A percentile compares a stretch with the other conserved stretches of the same genome.
phyloP scores from a whole-genome alignment of 1,140 invertebrate species.

The Brachionus angularis region DNA sequence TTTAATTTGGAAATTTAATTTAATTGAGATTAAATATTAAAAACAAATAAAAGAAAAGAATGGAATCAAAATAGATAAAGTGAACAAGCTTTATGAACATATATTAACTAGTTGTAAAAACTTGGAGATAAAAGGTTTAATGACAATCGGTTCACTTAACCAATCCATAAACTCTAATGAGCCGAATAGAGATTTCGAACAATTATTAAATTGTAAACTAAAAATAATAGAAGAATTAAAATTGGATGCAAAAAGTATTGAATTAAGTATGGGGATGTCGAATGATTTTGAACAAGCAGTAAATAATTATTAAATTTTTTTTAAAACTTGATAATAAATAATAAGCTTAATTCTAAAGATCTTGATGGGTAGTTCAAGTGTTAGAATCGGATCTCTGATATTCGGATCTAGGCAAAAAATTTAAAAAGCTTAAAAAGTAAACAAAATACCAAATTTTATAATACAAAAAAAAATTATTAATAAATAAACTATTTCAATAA shows the following conservation, averaged over 20 bases:
- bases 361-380: conserved; percentile 78
- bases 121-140: conserved; percentile 77
- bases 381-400: conserved; percentile 78
- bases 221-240: conserved; percentile 67
- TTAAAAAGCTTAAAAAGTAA: no score
- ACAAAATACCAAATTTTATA: no score
- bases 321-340: neutral
- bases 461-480: no score
- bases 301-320: conserved; percentile 56
- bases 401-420: conserved; percentile 81
- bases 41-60: conserved; percentile 1
- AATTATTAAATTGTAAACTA: conserved; percentile 67
- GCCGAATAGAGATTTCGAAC: conserved; percentile 84
- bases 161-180: conserved; percentile 67
- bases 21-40: conserved; percentile 37
- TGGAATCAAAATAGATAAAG: conserved; percentile 58
- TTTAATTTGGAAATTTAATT: conserved; percentile 27
- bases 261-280: conserved; percentile 98
- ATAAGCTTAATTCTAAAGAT: conserved; percentile 63
- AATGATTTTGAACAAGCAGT: conserved; percentile 90
- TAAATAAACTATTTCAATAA: no score
- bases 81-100: conserved; percentile 66
- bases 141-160: conserved; percentile 90
- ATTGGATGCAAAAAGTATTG: conserved; percentile 66
- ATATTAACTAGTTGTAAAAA: conserved; percentile 72